phyloP scores from a whole-genome alignment of 2,797 vertebrate genomes.

The Tapera naevia region DNA sequence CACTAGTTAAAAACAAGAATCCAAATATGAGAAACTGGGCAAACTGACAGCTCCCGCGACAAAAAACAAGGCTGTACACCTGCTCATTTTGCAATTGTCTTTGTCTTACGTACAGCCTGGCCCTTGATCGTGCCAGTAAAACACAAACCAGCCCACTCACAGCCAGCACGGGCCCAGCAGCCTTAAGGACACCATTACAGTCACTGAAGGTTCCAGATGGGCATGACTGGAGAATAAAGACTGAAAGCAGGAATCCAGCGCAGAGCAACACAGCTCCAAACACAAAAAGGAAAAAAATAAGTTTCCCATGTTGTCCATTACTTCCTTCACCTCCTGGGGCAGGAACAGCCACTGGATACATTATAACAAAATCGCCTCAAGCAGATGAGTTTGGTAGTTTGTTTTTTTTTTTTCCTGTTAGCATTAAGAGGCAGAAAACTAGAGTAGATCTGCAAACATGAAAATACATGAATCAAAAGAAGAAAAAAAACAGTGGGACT shows the following conservation, averaged over 20 bases:
- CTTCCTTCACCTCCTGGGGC: slow-evolving; percentile 29
- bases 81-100: slow-evolving; percentile 54
- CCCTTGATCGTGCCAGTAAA: slow-evolving; percentile 77
- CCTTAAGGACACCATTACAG: slow-evolving; percentile 74
- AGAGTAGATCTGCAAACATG: slow-evolving; percentile 57
- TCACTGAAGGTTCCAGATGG: slow-evolving; percentile 55
- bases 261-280: slow-evolving; percentile 74
- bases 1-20: slow-evolving; percentile 79
- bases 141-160: slow-evolving; percentile 70
- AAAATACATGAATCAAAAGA: slow-evolving; percentile 22
- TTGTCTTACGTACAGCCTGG: slow-evolving; percentile 66
- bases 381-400: background rate
- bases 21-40: slow-evolving; percentile 81
- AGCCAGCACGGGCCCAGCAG: slow-evolving; percentile 71
- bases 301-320: slow-evolving; percentile 55
- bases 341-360: slow-evolving; percentile 67
- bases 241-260: slow-evolving; percentile 76
- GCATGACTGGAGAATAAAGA: slow-evolving; percentile 79
- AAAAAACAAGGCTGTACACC: slow-evolving; percentile 65
- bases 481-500: background rate
- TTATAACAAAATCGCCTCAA: slow-evolving; percentile 35
- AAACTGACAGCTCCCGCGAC: slow-evolving; percentile 78
- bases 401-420: background rate
- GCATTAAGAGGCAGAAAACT: slow-evolving; percentile 16
- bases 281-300: slow-evolving; percentile 78